Conservation (phyloP, 2,113 vertebrate species). For the Python bivittatus region DNA sequence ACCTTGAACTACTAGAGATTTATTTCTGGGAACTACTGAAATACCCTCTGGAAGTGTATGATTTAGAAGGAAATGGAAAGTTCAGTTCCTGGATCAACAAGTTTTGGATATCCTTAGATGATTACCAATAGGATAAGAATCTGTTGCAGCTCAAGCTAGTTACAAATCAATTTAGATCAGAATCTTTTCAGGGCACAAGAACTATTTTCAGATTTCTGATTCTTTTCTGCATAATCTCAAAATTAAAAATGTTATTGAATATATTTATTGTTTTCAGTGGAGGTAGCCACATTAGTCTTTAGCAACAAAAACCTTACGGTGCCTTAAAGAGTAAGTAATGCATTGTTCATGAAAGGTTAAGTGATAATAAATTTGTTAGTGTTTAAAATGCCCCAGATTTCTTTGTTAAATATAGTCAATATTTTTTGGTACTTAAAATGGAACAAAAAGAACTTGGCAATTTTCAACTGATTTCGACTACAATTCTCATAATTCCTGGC, state of each 20-base stretch:
- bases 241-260: not conserved
- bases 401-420: not conserved
- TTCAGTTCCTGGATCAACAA: not conserved
- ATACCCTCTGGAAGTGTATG: not conserved
- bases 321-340: not conserved
- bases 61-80: not conserved
- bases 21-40: not conserved
- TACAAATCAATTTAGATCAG: not conserved
- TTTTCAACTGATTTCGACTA: not conserved
- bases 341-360: not conserved
- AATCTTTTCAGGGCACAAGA: not conserved
- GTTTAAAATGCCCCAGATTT: not conserved
- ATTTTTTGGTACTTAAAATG: not conserved
- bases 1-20: not conserved
- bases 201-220: not conserved
- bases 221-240: not conserved
- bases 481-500: not conserved
- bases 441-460: not conserved
- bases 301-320: not conserved
- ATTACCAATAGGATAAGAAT: not conserved
- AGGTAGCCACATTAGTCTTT: not conserved
- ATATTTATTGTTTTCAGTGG: not conserved
- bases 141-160: not conserved
- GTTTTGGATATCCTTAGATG: not conserved
- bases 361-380: not conserved